phyloP scores from a whole-genome alignment of 1,140 invertebrate species.

The Chironomus tepperi region DNA sequence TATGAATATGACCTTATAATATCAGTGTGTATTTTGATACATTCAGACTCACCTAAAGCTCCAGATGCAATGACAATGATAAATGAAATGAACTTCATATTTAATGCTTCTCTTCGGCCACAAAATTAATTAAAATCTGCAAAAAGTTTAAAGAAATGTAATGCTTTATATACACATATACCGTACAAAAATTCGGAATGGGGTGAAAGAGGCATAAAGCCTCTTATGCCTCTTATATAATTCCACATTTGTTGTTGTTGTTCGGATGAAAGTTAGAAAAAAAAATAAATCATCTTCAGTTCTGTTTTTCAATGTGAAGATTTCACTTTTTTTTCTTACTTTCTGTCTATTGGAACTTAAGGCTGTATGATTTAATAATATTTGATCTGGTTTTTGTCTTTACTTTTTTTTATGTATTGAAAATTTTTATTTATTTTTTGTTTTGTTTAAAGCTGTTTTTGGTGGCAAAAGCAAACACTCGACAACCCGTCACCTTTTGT shows the following conservation, averaged over 20 bases:
- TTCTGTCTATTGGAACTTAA: background rate
- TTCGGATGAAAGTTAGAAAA: background rate
- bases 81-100: constrained; percentile 16
- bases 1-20: background rate
- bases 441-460: background rate
- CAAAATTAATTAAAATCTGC: constrained; percentile 6
- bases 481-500: constrained; percentile 10
- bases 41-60: background rate
- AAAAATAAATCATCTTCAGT: constrained; percentile 3
- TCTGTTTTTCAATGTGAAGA: background rate
- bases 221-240: background rate
- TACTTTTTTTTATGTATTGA: no score
- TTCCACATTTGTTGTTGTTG: background rate
- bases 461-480: constrained; percentile 10
- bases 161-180: constrained; percentile 8
- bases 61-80: background rate
- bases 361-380: no score
- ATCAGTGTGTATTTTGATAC: background rate
- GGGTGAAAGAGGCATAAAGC: background rate
- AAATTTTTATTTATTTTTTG: no score
- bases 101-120: background rate
- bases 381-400: no score
- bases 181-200: background rate
- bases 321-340: constrained; percentile 3
- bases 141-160: background rate